Conservation (phyloP, 1,140 invertebrate species). For the Galleria mellonella region DNA sequence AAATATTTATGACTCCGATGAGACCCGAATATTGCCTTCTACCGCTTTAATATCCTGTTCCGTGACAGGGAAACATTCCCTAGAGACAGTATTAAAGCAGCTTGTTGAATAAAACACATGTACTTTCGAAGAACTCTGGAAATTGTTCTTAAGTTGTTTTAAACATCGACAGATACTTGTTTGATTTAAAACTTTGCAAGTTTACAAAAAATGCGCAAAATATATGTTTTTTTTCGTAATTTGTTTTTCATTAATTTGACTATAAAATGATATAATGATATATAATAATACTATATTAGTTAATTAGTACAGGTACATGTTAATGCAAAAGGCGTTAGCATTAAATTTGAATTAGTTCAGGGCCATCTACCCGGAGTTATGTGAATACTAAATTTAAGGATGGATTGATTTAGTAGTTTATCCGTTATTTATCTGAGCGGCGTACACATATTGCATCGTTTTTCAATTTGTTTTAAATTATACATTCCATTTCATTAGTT, state of each 20-base stretch:
- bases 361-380: background rate
- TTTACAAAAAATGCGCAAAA: too few species aligned
- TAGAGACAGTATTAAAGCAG: slow-evolving; percentile 6
- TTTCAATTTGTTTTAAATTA: slow-evolving; percentile 2
- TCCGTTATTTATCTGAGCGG: slow-evolving; percentile 4
- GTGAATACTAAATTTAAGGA: slow-evolving; percentile 3
- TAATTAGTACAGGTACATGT: too few species aligned
- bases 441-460: slow-evolving; percentile 3
- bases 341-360: slow-evolving; percentile 1
- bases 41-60: slow-evolving; percentile 22
- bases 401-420: slow-evolving; percentile 7
- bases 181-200: too few species aligned
- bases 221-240: too few species aligned
- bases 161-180: background rate
- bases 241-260: too few species aligned
- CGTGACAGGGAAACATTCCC: slow-evolving; percentile 12
- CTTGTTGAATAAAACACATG: background rate
- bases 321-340: background rate
- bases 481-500: background rate
- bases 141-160: background rate
- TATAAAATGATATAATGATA: too few species aligned
- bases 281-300: too few species aligned
- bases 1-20: slow-evolving; percentile 35
- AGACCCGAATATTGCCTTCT: slow-evolving; percentile 25
- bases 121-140: background rate